Evolutionary conservation across 2,888 invertebrate genomes (phyloP), one percentile per base, ranked within the genome.

Genomic region (Epirrita christyi): DNA sequence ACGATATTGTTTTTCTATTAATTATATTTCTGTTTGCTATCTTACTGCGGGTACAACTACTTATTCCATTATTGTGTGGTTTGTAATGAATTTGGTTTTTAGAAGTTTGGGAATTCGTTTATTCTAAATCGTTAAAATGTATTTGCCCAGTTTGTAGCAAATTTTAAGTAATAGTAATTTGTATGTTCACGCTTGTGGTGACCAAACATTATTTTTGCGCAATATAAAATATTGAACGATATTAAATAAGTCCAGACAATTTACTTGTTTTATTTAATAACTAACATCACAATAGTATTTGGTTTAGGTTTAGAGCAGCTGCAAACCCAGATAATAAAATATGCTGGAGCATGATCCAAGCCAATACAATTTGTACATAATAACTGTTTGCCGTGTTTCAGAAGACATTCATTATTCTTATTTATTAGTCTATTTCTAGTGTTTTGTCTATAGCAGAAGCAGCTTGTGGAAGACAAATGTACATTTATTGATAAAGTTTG

Each of bases 181-280:
- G 83, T 82, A 81, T 68, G 74, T 80, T 85, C 82, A 85, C 80
- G 71, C 76, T 78, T 82, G 83, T 83, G 83, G 82, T 84, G 86
- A 86, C 87, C 83, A 85, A 83, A 83, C 80, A 77, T 82, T 80
- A 80, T 81, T 87, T 85, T 83, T 84, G 83, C 80, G 83, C 83
- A 81, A 82, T 81, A 77, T 78, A 73, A 75, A 81, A 81, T 83
- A 85, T 83, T 78, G 73, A 81, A 81, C 64, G 76, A 81, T 80
- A 86, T 84, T 83, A 84, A 83, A 81, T 84, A 86, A 83, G 78
- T 84, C 69, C 75, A 80, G 76, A 81, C 70, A 72, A 52, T 45
- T 59, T 49, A 27, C 52, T 73, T 70, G 59, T 68, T 76, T 76
- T 67, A 72, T 72, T 78, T 65, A 29, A 7, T 37, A 41, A 41